These are phyloP conservation scores for Heliconius eleuchia DNA, from an alignment of 1,140 invertebrate species.

Conservation along the genomic window DNA sequence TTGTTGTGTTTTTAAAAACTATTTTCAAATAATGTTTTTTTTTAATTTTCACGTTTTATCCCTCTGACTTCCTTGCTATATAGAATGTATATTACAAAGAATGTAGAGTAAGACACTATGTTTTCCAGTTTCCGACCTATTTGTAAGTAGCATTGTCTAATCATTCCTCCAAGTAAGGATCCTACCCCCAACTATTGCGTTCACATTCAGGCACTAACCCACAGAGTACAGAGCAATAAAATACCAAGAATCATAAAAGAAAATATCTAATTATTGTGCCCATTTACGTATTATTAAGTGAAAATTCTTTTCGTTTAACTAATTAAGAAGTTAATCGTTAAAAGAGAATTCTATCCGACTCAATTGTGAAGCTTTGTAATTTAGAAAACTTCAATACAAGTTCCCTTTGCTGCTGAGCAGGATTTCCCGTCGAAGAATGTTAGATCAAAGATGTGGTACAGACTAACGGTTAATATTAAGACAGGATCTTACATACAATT, in stretches of 20 bases:
- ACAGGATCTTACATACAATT: background rate
- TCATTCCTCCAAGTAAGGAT: too few species aligned
- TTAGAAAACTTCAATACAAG: constrained; percentile 41
- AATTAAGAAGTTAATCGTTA: constrained; percentile 27
- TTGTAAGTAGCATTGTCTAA: too few species aligned
- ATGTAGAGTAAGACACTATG: too few species aligned
- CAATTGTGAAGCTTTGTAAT: constrained; percentile 38
- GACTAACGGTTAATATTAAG: constrained; percentile 9
- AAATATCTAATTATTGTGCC: constrained; percentile 7
- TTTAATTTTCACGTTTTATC: too few species aligned
- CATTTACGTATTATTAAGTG: constrained; percentile 6
- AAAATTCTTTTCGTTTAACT: constrained; percentile 13
- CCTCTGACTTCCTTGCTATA: too few species aligned
- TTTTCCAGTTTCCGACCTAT: too few species aligned
- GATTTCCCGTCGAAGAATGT: constrained; percentile 44
- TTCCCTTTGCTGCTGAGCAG: constrained; percentile 40
- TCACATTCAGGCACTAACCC: background rate
- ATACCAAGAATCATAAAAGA: background rate
- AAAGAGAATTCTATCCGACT: constrained; percentile 28
- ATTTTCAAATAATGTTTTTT: too few species aligned
- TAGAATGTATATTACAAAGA: too few species aligned
- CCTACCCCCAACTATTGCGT: too few species aligned
- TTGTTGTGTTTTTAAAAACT: too few species aligned
- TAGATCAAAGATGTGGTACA: constrained; percentile 44
- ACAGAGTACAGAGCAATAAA: background rate